These are phyloP conservation scores for Hypomecis punctinalis DNA, from an alignment of 2,888 invertebrate genomes.

Conservation along the genomic window DNA sequence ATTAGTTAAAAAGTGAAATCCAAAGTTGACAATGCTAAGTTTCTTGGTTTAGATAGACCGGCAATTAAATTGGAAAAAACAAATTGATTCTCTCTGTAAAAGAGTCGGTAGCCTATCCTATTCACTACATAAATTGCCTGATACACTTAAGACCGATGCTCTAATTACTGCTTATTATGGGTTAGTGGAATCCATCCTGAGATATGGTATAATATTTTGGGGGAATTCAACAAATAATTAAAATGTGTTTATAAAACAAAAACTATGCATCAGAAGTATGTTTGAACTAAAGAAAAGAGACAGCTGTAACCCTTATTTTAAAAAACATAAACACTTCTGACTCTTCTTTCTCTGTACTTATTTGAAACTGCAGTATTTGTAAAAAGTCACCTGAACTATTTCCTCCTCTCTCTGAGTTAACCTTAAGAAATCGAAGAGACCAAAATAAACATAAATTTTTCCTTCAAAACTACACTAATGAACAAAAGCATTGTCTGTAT, in stretches of 20 bases:
- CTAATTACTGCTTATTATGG: background rate
- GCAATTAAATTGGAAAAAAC: background rate
- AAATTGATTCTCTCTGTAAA: background rate
- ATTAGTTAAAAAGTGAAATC: no score
- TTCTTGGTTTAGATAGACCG: background rate
- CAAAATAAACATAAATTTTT: no score
- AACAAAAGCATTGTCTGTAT: no score
- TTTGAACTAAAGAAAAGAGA: background rate
- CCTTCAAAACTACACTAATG: no score
- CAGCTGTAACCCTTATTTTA: background rate
- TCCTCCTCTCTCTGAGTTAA: no score
- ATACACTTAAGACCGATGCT: background rate
- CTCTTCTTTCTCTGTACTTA: background rate
- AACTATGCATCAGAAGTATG: no score
- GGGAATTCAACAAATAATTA: background rate
- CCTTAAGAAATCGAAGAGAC: no score
- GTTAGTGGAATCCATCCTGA: no score
- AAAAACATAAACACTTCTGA: background rate
- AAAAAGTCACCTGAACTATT: background rate
- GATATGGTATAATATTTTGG: background rate
- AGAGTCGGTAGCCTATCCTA: background rate
- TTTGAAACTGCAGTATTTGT: background rate
- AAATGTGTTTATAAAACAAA: no score
- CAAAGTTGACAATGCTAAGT: background rate
- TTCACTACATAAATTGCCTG: background rate